Conservation (phyloP, 2,113 vertebrate genomes). For the Natator depressus region DNA sequence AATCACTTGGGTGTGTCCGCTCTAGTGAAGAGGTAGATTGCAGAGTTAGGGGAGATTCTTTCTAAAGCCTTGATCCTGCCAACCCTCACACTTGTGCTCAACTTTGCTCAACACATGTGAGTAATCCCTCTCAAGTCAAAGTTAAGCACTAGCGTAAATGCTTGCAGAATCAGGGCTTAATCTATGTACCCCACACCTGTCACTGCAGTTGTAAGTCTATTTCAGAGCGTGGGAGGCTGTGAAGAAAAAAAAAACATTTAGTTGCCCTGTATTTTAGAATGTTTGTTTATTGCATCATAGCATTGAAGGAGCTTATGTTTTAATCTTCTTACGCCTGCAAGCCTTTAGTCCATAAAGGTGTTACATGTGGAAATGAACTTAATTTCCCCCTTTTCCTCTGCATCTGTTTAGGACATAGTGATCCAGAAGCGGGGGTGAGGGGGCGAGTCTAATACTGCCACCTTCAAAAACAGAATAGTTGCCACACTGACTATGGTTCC, state of each 20-base stretch:
- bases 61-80: fast-evolving
- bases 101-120: neutral
- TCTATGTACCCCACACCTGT: neutral
- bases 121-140: neutral
- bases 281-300: neutral
- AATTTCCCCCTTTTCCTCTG: neutral
- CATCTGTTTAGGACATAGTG: neutral
- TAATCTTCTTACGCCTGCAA: neutral
- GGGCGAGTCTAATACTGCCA: neutral
- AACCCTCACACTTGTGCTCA: neutral
- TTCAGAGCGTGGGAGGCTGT: neutral
- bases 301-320: neutral
- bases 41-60: neutral
- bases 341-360: neutral
- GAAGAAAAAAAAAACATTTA: neutral
- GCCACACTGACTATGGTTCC: neutral
- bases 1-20: neutral
- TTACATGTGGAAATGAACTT: neutral
- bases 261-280: neutral
- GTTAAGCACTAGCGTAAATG: neutral
- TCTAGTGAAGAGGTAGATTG: neutral
- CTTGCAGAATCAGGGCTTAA: neutral
- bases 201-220: neutral
- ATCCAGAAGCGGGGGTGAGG: neutral
- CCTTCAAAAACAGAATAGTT: neutral